phyloP scores from a whole-genome alignment of 2,113 vertebrate species.

The Mesitornis unicolor region DNA sequence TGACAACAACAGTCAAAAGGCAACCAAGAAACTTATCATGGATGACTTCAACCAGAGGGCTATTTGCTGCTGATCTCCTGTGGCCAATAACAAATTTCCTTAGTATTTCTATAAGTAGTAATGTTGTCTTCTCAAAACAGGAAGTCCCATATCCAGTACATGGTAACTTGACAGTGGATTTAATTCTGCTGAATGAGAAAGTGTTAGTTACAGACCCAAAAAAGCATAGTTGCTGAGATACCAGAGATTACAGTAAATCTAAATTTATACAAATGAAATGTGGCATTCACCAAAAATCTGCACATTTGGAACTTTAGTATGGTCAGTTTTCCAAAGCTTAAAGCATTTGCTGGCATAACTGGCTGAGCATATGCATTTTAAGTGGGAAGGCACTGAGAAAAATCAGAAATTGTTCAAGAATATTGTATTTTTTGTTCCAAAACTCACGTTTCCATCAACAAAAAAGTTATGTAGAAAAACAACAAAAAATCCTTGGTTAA shows the following conservation, averaged over 20 bases:
- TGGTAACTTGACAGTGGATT: neutral
- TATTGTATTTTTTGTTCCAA: neutral
- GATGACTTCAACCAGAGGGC: neutral
- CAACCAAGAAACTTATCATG: neutral
- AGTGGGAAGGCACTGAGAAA: neutral
- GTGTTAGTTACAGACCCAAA: neutral
- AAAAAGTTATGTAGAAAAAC: neutral
- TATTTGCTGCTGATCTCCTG: neutral
- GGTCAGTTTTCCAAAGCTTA: neutral
- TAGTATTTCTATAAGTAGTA: slow-evolving; percentile 22
- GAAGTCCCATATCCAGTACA: neutral
- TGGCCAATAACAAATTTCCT: neutral
- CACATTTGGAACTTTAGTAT: neutral
- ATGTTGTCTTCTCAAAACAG: slow-evolving; percentile 20
- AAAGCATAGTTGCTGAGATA: neutral
- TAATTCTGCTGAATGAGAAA: neutral
- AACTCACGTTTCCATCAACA: neutral
- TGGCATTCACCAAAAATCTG: neutral
- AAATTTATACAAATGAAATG: neutral
- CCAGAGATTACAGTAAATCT: neutral
- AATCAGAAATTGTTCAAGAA: slow-evolving; percentile 4
- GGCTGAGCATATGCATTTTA: neutral
- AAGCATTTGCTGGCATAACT: neutral
- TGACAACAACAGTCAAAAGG: neutral
- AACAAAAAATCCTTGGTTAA: neutral